Base-by-base conservation (phyloP, 2,113 vertebrate species). In the Cromileptes altivelis region DNA sequence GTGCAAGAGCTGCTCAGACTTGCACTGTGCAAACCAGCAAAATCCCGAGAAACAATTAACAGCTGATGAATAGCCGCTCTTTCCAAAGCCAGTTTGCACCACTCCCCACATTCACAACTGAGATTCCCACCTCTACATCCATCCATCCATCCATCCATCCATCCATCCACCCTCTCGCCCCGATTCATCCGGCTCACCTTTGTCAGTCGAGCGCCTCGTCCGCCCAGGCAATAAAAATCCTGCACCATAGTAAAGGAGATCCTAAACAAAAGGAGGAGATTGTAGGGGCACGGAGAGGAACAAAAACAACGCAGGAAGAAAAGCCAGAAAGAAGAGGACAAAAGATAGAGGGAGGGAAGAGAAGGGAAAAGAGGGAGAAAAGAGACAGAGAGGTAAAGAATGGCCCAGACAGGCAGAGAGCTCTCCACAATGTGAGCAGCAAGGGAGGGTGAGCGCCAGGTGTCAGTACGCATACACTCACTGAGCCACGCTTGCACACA, bases 391-490 rank as follows among this genome's bases (percentile, higher is more conserved):
- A 74, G 90, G 56, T 63, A 84, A 70, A 78, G 88, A 90, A 80
- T 8, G 57, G 78, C 70, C 87, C 88, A 91, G 92, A 92, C 85
- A 85, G 86, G 60, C 83, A 82, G 88, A 89, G 91, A 92, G 92
- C 90, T 90, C 91, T 90, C 88, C 78, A 91, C 92, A 82, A 91
- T 92, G 88, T 93, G 92, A 91, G 86, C 86, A 78, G 92, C 63
- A 62, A 85, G 85, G 77, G 87, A 90, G 79, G 86, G 90, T 70
- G 64, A 93, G 93, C 87, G 47, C 90, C 91, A 94, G 93, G 94
- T 95, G 94, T 93, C 89, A 87, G 88, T 68, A 83, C 82, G 70
- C 89, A 91, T 88, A 90, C 88, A 91, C 89, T 88, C 86, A 90
- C 49, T 30, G 70, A 85, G 85, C 50, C 49, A 9, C 77, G 49